Evolutionary conservation across 1,140 invertebrate genomes (phyloP), one percentile per base, ranked within the genome.

Genomic region (Drosophila nasuta): DNA sequence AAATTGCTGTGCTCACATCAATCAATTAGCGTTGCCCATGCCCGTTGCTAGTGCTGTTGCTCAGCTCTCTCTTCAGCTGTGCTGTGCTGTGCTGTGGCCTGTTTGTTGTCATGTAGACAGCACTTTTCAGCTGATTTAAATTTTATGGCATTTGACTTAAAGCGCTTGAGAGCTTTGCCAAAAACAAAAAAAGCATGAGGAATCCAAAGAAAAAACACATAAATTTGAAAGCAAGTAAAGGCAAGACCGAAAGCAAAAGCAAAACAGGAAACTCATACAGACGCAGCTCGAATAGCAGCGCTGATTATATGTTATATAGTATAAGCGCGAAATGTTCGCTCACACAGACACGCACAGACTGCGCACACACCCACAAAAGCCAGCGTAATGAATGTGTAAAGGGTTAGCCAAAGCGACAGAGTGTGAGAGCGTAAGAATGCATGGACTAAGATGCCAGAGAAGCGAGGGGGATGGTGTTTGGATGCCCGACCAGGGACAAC

Each of bases 1-100:
- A 78, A 88, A 88, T 88, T 88, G 85, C 80, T 89, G 70, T 89
- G 85, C 67, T 75, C 79, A 89, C 85, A 89, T 88, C 83, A 87
- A 88, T 88, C 83, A 88, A 88, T 88, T 88, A 88, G 83, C 77
- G 60, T 54, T 54, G 60, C 54, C 54, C 15, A 5, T 25, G 7
- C 30, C 10, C 28, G 11, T 33, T 41, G 46, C 33, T 15, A 7
- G 20, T 54, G 48, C 8, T 5, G 6, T 35, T 57, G 54, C 71
- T 25, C 20, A 25, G 20, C 20, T 4, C 20, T 25, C 20, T 25
- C 20, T 25, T 25, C 41, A 54, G 60, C 58, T 33, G 35, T 52
- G 13, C 46, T 20, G 8, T 6, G 56, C 58, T 33, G 35, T 52
- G 13, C 46, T 20, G 8, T 6, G 13, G 13, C 51, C 59, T 52